A percentile compares a stretch with the other conserved stretches of the same genome.
Evolutionary conservation across 1,140 invertebrate species (phyloP).

Genomic region (Belonocnema kinseyi): DNA sequence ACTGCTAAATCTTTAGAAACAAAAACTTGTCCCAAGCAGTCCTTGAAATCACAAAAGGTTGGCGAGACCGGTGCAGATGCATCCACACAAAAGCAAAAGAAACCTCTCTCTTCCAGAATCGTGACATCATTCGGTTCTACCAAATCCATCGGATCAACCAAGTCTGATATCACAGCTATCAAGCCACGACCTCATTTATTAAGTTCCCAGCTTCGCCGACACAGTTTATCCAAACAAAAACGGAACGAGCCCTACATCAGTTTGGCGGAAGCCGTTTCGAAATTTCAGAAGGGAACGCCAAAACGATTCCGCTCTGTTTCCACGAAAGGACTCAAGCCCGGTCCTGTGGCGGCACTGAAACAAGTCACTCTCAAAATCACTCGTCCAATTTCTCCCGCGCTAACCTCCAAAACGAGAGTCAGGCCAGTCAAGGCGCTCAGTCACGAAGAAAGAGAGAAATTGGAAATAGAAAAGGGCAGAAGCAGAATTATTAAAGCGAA

Average conservation of each 20-base stretch:
- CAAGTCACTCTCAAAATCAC: conserved; percentile 60
- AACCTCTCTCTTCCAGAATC: conserved; percentile 8
- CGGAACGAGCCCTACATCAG: conserved; percentile 65
- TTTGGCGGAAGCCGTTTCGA: conserved; percentile 70
- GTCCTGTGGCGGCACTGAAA: conserved; percentile 49
- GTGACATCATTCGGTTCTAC: conserved; percentile 42
- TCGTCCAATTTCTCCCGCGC: conserved; percentile 66
- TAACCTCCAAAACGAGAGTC: conserved; percentile 66
- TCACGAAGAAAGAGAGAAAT: conserved; percentile 62
- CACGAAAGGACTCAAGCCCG: conserved; percentile 54
- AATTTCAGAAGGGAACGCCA: conserved; percentile 73
- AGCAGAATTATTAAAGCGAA: conserved; percentile 65
- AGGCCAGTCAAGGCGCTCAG: conserved; percentile 57
- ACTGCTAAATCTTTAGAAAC: no score
- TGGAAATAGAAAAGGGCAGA: conserved; percentile 65
- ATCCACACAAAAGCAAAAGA: not conserved
- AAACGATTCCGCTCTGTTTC: conserved; percentile 65
- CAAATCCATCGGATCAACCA: conserved; percentile 40
- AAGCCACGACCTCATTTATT: conserved; percentile 37
- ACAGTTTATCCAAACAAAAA: conserved; percentile 44
- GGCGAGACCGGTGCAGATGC: no score
- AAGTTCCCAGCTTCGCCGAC: conserved; percentile 47
- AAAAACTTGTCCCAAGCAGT: no score
- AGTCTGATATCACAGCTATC: not conserved
- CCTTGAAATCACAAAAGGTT: not conserved